A percentile compares a stretch with the other conserved stretches of the same genome.
phyloP scores from a whole-genome alignment of 2,797 vertebrate species.

The Enoplosus armatus region DNA sequence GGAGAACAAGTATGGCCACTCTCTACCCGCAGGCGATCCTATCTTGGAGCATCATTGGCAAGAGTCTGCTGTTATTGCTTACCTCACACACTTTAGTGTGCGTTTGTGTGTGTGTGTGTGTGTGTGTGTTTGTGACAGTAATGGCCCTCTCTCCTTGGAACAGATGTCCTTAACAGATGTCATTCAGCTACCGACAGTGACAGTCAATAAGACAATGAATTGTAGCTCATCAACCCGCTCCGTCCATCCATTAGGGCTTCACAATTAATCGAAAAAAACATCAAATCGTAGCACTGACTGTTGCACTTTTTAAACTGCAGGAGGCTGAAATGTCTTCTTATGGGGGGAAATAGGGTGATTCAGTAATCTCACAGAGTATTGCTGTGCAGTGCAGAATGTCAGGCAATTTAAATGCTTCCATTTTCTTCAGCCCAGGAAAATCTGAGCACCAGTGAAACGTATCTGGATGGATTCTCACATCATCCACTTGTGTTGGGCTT shows the following conservation, averaged over 20 bases:
- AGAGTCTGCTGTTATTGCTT: slow-evolving; percentile 51
- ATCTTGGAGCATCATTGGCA: slow-evolving; percentile 51
- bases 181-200: slow-evolving; percentile 56
- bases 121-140: slow-evolving; percentile 52
- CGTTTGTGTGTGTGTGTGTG: slow-evolving; percentile 27
- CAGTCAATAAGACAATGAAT: slow-evolving; percentile 67
- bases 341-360: not conserved
- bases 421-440: slow-evolving; percentile 10
- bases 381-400: slow-evolving; percentile 33
- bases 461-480: not conserved
- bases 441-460: not conserved
- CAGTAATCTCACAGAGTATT: slow-evolving; percentile 4
- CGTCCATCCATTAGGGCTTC: slow-evolving; percentile 16
- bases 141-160: slow-evolving; percentile 59
- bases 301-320: slow-evolving; percentile 51
- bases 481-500: not conserved
- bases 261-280: slow-evolving; percentile 26
- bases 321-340: slow-evolving; percentile 18
- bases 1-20: slow-evolving; percentile 22
- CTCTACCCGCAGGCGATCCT: slow-evolving; percentile 43
- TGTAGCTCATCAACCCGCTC: slow-evolving; percentile 12
- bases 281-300: slow-evolving; percentile 20
- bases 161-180: slow-evolving; percentile 73
- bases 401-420: slow-evolving; percentile 9
- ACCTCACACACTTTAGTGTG: slow-evolving; percentile 47